Evolutionary conservation across 2,113 vertebrate genomes (phyloP).

Genomic region (Notiomystis cincta): DNA sequence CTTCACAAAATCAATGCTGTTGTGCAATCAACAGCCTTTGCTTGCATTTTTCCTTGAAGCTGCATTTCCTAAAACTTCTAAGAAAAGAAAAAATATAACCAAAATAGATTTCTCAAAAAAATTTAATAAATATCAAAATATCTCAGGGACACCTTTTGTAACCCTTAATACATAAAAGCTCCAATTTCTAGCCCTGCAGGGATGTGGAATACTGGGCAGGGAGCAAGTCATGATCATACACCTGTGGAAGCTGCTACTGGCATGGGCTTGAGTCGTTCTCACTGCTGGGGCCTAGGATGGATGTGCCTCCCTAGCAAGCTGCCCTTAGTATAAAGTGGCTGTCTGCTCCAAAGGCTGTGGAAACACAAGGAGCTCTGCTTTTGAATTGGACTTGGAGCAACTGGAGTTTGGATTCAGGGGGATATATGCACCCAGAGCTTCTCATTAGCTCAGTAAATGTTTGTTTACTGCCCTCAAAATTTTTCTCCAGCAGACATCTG

Average conservation of each 20-base stretch:
- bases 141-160: neutral
- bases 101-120: neutral
- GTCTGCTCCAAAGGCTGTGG: neutral
- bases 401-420: neutral
- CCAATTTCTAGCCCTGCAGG: neutral
- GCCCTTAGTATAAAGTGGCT: neutral
- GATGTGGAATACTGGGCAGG: neutral
- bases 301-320: neutral
- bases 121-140: neutral
- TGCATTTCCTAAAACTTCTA: neutral
- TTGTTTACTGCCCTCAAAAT: neutral
- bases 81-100: neutral
- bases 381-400: neutral
- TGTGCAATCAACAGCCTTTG: neutral
- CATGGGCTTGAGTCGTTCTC: neutral
- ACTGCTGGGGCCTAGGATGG: neutral
- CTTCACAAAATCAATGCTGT: neutral
- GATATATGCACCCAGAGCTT: neutral
- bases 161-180: neutral
- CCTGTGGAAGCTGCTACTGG: neutral
- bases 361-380: neutral
- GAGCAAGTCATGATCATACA: neutral
- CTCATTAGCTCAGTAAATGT: neutral
- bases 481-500: neutral
- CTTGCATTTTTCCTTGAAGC: neutral